Conservation (phyloP, 2,888 invertebrate genomes). For the Pycnomerus fuliginosus region DNA sequence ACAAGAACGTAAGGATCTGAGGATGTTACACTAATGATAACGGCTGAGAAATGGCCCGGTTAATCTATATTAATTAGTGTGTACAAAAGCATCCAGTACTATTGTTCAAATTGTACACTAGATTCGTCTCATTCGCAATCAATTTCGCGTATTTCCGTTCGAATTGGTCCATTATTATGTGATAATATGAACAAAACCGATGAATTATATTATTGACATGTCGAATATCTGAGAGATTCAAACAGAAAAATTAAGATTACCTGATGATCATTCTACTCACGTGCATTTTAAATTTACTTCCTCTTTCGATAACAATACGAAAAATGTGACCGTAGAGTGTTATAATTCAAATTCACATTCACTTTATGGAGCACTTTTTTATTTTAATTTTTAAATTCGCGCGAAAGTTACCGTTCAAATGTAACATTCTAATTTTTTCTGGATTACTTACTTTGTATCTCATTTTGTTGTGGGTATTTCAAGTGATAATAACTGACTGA, state of each 20-base stretch:
- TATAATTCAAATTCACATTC: constrained; percentile 16
- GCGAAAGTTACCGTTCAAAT: constrained; percentile 14
- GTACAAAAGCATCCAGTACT: constrained; percentile 2
- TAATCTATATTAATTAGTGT: constrained; percentile 12
- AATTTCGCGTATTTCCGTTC: no score
- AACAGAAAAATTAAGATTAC: no score
- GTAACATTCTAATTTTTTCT: constrained; percentile 5
- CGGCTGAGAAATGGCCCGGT: constrained; percentile 7
- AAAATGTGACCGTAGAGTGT: constrained; percentile 4
- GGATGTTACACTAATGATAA: constrained; percentile 11
- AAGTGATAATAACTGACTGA: constrained; percentile 10
- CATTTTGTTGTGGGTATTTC: constrained; percentile 15
- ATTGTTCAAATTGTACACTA: neutral
- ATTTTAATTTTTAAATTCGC: constrained; percentile 8
- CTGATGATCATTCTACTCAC: constrained; percentile 6
- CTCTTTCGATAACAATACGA: constrained; percentile 3
- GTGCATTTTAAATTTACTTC: constrained; percentile 11
- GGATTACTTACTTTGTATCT: constrained; percentile 9
- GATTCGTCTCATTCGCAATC: neutral
- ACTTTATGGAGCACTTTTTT: constrained; percentile 14
- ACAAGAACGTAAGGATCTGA: constrained; percentile 7
- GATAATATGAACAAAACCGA: no score
- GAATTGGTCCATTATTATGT: no score
- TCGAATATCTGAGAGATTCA: no score
- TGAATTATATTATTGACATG: no score